phyloP scores from a whole-genome alignment of 2,113 vertebrate genomes.

The Baryphthengus martii region DNA sequence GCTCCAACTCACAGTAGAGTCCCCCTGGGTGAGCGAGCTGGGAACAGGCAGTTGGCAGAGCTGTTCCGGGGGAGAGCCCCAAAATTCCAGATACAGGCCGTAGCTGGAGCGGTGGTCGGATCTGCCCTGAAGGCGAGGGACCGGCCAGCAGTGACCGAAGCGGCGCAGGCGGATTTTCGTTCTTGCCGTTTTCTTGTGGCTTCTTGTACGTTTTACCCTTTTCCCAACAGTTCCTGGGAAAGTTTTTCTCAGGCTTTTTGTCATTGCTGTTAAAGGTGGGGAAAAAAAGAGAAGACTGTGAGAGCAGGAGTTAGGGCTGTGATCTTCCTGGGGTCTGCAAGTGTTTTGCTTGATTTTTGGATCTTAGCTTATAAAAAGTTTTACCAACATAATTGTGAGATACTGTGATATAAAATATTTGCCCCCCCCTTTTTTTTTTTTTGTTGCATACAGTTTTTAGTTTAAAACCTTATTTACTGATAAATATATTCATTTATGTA shows the following conservation, averaged over 20 bases:
- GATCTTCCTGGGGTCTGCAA: neutral
- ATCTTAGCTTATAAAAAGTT: neutral
- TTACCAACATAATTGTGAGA: neutral
- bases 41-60: neutral
- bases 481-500: neutral
- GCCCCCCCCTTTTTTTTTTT: neutral
- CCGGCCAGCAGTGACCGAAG: rapidly evolving
- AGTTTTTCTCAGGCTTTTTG: neutral
- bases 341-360: neutral
- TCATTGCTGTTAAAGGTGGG: neutral
- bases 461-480: neutral
- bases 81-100: rapidly evolving
- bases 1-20: neutral
- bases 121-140: rapidly evolving
- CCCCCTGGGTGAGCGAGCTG: neutral
- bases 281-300: neutral
- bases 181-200: neutral
- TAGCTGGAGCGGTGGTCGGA: rapidly evolving
- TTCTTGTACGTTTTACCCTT: neutral
- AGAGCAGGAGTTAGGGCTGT: neutral
- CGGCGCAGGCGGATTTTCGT: no score
- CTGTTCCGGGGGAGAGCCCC: rapidly evolving
- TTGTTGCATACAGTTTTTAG: neutral
- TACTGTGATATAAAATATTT: rapidly evolving
- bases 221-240: neutral